Evolutionary conservation across 2,113 vertebrate genomes (phyloP), one percentile per base, ranked within the genome.

Genomic region (Zosterops japonicus): DNA sequence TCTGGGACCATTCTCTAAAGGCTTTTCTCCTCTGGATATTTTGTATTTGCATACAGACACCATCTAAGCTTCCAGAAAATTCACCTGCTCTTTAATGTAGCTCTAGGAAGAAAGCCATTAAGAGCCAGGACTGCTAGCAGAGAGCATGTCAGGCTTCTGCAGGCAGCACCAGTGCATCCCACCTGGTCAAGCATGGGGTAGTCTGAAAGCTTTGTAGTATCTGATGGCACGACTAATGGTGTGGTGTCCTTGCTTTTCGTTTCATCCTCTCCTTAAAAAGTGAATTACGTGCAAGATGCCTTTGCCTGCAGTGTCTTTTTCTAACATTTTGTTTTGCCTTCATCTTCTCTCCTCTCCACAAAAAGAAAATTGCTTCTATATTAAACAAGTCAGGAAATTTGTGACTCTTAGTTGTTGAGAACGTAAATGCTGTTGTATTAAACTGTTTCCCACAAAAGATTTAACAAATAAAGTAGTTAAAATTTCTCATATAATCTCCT

Each of bases 401-500:
- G 23, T 52, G 50, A 52, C 14, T 11, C 21, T 68, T 5, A 74
- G 23, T 55, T 49, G 18, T 14, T 64, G 41, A 16, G 44, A 91
- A 72, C 0, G 0, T 47, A 56, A 64, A 76, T 50, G 10, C 3
- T 50, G 9, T 42, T 50, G 9, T 53, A 57, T 53, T 3, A 4
- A 69, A 65, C 46, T 50, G 5, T 17, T 76, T 79, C 61, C 35
- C 2, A 2, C 2, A 8, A 72, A 67, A 76, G 27, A 22, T 25
- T 71, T 75, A 68, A n/a, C 29, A 82, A 78, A 49, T 8, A 19
- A 27, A 63, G 3, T 64, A 57, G 12, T 52, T 68, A 49, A 83
- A 57, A 49, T 83, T 63, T 83, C 24, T 57, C 14, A n/a, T n/a
- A 4, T 36, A 50, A 55, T 72, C 3, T 68, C 4, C 39, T 8